A percentile compares a stretch with the other conserved stretches of the same genome.
Conservation (phyloP, 2,113 vertebrate genomes). For the Poeciliopsis prolifica region DNA sequence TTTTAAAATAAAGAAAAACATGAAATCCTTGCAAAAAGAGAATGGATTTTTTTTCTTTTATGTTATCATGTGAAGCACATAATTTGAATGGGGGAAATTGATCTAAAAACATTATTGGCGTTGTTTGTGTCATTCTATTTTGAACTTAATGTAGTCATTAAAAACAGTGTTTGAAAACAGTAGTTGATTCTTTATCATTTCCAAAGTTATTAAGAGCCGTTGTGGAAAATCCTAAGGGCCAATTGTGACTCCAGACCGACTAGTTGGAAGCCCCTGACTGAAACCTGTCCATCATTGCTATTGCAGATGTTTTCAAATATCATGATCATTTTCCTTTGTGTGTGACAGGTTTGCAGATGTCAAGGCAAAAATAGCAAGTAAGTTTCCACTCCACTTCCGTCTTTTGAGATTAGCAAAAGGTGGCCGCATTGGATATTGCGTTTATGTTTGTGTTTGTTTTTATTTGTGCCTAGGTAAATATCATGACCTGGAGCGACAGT, state of each 20-base stretch:
- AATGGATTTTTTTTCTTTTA: too few species aligned
- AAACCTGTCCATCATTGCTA: too few species aligned
- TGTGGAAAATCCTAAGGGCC: background rate
- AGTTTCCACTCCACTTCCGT: constrained; percentile 65
- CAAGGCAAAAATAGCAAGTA: constrained; percentile 99
- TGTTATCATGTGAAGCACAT: too few species aligned
- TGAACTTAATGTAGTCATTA: too few species aligned
- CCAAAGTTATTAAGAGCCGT: background rate
- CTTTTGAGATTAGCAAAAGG: background rate
- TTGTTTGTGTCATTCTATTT: too few species aligned
- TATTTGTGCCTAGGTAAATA: constrained; percentile 88
- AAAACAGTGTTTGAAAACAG: too few species aligned
- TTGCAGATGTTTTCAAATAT: background rate
- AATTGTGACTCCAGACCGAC: background rate
- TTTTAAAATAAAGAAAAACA: too few species aligned
- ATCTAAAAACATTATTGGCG: too few species aligned
- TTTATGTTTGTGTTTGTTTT: constrained; percentile 7
- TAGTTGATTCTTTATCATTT: too few species aligned
- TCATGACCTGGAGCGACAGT: constrained; percentile 97
- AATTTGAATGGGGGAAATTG: too few species aligned
- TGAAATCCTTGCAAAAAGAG: too few species aligned
- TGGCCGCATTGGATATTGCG: background rate
- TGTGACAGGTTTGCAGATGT: constrained; percentile 95
- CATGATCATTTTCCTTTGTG: constrained; percentile 6
- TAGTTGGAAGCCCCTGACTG: background rate